Percentiles rank a stretch among this genome's conserved stretches.
Conservation (phyloP, 2,888 invertebrate genomes). For the Vesta saturnalis region DNA sequence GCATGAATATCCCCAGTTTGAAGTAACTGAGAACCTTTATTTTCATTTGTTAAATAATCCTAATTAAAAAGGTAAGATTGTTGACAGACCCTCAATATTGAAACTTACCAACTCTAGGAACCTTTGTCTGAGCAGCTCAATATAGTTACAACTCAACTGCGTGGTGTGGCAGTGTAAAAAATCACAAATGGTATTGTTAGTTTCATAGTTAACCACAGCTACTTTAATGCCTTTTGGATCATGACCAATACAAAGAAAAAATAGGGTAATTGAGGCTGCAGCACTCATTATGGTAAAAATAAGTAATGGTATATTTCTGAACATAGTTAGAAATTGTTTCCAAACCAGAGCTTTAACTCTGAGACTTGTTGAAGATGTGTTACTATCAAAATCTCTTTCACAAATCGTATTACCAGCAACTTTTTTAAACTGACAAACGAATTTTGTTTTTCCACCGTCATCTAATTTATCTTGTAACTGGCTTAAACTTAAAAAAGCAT, state of each 20-base stretch:
- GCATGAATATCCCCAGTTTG: not conserved
- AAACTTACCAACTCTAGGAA: not conserved
- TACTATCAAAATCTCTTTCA: not conserved
- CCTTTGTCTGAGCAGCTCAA: not conserved
- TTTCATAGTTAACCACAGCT: conserved; percentile 84
- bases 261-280: conserved; percentile 84
- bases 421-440: not conserved
- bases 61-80: no score
- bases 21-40: not conserved
- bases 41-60: not conserved
- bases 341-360: conserved; percentile 82
- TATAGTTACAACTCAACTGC: not conserved
- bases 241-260: conserved; percentile 90
- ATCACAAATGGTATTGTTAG: conserved; percentile 50
- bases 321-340: conserved; percentile 89
- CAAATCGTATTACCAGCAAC: not conserved
- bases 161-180: not conserved
- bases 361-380: not conserved
- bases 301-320: conserved; percentile 84
- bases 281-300: conserved; percentile 87
- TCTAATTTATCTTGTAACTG: not conserved
- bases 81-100: not conserved
- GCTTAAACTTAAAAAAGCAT: conserved; percentile 2
- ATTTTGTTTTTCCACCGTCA: not conserved
- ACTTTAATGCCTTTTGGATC: conserved; percentile 81